phyloP scores from a whole-genome alignment of 1,140 invertebrate genomes.

The Zaprionus ghesquierei region DNA sequence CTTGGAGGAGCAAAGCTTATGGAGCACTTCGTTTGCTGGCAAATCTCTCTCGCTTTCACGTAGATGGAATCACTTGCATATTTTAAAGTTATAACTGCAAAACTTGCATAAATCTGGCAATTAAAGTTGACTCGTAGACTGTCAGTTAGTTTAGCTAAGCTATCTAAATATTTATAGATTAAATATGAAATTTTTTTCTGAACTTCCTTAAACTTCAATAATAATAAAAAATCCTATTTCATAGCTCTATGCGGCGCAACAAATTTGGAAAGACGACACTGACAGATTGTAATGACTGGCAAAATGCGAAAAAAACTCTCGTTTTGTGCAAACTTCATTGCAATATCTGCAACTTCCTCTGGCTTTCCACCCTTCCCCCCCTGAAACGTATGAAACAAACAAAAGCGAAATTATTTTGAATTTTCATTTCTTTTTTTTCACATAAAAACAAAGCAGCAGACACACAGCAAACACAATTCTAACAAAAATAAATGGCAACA shows the following conservation, averaged over 20 bases:
- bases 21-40: not conserved
- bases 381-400: not conserved
- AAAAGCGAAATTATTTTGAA: not conserved
- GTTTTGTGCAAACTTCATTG: not conserved
- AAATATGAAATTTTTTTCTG: not conserved
- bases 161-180: not conserved
- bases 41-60: not conserved
- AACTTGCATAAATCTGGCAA: not conserved
- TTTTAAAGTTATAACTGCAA: not conserved
- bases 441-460: not conserved
- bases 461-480: constrained; percentile 26
- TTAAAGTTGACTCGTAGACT: not conserved
- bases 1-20: not conserved
- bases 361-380: too few relatives aligned
- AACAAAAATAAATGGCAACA: constrained; percentile 42
- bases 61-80: not conserved
- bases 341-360: not conserved
- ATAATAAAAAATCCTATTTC: not conserved
- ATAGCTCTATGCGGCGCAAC: not conserved
- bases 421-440: constrained; percentile 7
- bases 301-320: not conserved
- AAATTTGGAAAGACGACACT: not conserved
- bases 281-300: not conserved
- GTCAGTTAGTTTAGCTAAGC: not conserved
- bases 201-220: not conserved